Evolutionary conservation across 2,113 vertebrate species (phyloP).

Genomic region (Xenotilapia longispinis): DNA sequence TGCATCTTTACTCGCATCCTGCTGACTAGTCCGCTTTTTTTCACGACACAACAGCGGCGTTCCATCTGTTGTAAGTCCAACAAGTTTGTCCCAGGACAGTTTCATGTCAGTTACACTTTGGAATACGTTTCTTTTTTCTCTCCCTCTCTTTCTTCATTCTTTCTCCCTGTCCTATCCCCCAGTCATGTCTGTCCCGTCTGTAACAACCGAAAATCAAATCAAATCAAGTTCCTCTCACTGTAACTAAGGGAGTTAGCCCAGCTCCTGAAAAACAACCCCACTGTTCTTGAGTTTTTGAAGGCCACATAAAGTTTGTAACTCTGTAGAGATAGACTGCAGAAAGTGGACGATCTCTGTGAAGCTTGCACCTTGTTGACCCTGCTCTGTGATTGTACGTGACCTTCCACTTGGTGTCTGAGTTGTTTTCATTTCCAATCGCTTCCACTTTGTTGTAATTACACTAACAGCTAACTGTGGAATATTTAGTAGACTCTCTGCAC

Average conservation of each 20-base stretch:
- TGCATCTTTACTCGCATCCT: no score
- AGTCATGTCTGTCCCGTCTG: not conserved
- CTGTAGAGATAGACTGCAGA: not conserved
- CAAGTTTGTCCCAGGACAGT: no score
- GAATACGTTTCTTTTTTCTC: not conserved
- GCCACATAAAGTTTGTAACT: not conserved
- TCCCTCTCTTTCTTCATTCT: not conserved
- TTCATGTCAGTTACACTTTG: no score
- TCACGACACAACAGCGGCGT: rapidly evolving
- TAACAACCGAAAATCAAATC: not conserved
- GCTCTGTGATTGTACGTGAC: not conserved
- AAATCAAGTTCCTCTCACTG: not conserved
- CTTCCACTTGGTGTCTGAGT: not conserved
- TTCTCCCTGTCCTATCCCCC: not conserved
- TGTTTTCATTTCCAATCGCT: not conserved
- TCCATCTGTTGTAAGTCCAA: no score
- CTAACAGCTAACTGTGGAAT: not conserved
- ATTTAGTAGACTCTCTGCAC: not conserved
- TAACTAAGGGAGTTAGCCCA: not conserved
- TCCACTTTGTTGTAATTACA: not conserved
- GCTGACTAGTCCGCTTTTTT: no score
- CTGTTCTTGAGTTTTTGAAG: not conserved
- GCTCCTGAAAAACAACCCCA: not conserved
- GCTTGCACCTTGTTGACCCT: not conserved
- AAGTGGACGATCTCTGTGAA: not conserved